Evolutionary conservation across 2,113 vertebrate species (phyloP).

Genomic region (Corythornis vintsioides): DNA sequence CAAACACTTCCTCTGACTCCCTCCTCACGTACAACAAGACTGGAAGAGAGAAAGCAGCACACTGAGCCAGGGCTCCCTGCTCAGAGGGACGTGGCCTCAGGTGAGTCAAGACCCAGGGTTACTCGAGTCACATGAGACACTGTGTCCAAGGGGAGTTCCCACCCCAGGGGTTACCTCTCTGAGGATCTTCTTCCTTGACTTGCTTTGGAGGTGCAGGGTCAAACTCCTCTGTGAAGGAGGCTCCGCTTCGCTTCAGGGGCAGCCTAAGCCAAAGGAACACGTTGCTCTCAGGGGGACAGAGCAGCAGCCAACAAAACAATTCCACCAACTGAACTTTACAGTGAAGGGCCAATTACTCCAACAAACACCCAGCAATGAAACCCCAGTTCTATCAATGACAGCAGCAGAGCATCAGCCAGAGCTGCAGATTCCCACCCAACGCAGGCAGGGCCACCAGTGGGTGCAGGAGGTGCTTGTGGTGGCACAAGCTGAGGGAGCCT

Average conservation of each 20-base stretch:
- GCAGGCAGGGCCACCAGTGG: rapidly evolving
- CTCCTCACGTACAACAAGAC: constrained; percentile 92
- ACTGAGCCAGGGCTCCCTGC: neutral
- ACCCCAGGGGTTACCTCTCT: constrained; percentile 82
- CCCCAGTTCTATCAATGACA: neutral
- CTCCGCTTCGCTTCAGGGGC: constrained; percentile 82
- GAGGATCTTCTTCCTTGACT: constrained; percentile 82
- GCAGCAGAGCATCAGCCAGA: neutral
- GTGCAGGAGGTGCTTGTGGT: neutral
- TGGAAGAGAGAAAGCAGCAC: constrained; percentile 47
- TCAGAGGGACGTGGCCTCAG: rapidly evolving
- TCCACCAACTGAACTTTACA: neutral
- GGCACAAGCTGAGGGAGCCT: neutral
- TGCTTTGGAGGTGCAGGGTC: constrained; percentile 81
- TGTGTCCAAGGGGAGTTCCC: neutral
- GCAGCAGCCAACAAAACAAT: neutral
- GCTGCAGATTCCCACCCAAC: neutral
- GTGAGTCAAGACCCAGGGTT: neutral
- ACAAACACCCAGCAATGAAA: neutral
- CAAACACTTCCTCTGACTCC: constrained; percentile 91
- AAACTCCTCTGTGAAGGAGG: constrained; percentile 80
- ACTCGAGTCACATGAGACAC: neutral
- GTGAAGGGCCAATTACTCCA: neutral
- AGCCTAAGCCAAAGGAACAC: constrained; percentile 63
- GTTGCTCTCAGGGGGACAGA: neutral